Evolutionary conservation across 2,113 vertebrate genomes (phyloP), one percentile per base, ranked within the genome.

Genomic region (Caranx melampygus): DNA sequence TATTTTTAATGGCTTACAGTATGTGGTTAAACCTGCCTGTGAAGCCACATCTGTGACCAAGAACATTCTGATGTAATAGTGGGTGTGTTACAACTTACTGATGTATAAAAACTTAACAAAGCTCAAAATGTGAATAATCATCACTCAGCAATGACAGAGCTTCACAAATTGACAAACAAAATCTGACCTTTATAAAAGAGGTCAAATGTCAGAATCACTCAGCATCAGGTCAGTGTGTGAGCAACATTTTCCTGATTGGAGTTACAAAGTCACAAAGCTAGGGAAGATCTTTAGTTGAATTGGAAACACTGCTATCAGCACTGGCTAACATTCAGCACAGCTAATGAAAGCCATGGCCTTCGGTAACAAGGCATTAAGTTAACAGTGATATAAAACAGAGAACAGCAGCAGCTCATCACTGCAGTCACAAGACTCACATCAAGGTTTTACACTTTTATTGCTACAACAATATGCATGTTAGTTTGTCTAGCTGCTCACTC

Each of bases 371-470:
- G 51, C 18, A 11, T 21, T 37, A 26, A 45, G 26, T 9, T 6
- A 26, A 40, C 12, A 40, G 44, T 26, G 10, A 64, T 45, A 15
- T 15, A 10, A 47, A n/a, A 9, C 1, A 3, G 21, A 16, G 20
- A 31, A 21, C 49, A 5, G 49, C 49, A 66, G 52, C 74, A 8
- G 47, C 6, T 37, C 20, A 31, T 40, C 45, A 26, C 15, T 58
- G 34, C 21, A 20, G 21, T 65, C 42, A 47, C 21, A 45, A 47
- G 62, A 47, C 26, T 47, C 15, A 33, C 12, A 21, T 63, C 35
- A 69, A 49, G 14, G 21, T 61, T 72, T 81, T 33, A 42, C 65
- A 69, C 76, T 55, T 69, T 58, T 62, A 15, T 45, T 75, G 45
- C 61, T 72, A 73, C 54, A 55, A 31, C 69, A 64, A 72, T 15